phyloP scores from a whole-genome alignment of 2,113 vertebrate genomes.

The Mirza zaza region DNA sequence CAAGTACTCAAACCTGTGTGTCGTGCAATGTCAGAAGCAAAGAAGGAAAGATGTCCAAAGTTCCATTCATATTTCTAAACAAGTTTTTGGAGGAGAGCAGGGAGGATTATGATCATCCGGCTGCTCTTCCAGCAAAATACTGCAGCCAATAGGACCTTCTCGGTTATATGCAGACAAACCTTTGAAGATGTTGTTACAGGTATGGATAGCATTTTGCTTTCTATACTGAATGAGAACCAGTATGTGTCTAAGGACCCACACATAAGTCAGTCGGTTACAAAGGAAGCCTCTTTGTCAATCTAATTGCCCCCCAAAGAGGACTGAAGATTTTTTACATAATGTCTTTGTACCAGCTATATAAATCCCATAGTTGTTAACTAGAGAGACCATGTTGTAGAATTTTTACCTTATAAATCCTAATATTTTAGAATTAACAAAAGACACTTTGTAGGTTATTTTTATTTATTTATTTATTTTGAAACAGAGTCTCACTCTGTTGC shows the following conservation, averaged over 20 bases:
- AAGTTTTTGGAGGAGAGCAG: too few species aligned
- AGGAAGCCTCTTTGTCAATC: not conserved
- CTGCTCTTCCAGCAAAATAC: not conserved
- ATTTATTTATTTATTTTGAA: too few species aligned
- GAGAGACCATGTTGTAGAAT: not conserved
- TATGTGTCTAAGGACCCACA: not conserved
- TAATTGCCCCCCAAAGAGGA: not conserved
- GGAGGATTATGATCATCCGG: not conserved
- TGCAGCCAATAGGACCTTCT: not conserved
- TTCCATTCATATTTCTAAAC: not conserved
- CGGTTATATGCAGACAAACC: not conserved
- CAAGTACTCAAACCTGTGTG: not conserved
- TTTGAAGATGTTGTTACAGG: not conserved
- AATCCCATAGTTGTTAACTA: not conserved
- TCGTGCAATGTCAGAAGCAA: not conserved
- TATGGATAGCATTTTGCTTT: not conserved
- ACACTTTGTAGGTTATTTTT: not conserved
- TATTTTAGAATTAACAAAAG: constrained; percentile 28
- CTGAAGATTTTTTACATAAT: not conserved
- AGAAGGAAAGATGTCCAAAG: not conserved
- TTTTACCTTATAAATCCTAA: constrained; percentile 34
- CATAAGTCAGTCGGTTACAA: not conserved
- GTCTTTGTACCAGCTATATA: not conserved
- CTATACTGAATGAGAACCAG: not conserved
- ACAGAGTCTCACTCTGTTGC: too few species aligned